Evolutionary conservation across 2,113 vertebrate species (phyloP), one percentile per base, ranked within the genome.

Genomic region (Toxostoma redivivum): DNA sequence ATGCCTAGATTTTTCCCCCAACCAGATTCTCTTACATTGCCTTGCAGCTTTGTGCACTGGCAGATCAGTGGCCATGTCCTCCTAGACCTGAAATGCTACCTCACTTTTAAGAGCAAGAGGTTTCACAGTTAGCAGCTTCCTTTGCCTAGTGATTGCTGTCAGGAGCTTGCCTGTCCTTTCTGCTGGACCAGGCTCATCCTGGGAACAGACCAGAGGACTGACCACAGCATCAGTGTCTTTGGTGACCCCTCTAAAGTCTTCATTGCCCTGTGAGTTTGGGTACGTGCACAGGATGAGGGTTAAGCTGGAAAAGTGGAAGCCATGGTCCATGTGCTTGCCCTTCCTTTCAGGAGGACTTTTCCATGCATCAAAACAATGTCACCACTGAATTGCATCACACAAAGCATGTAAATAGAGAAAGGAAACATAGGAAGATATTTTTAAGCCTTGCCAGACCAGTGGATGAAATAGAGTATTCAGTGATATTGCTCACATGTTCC

Each of bases 281-380:
- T 19, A 66, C 0, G 0, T 17, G 15, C 73, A 54, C 0, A 2
- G 35, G 15, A 6, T 5, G 27, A 71, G 15, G 20, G 47, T 0
- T 3, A 79, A 78, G 30, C 21, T 3, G 2, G 65, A 92, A 70
- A 30, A 77, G 13, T 0, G 1, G 27, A 83, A 19, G 23, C 1
- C 24, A 69, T 18, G 17, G 23, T 8, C 4, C 0, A 8, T 7
- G 51, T 33, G 35, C 48, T 74, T 62, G 48, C 35, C 81, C 38
- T 35, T 80, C 79, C 27, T 40, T 51, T 30, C 50, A 74, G 25
- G 5, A 87, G 28, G n/a, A 84, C 17, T 84, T 80, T 31, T 88
- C 37, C 51, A n/a, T 0, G 15, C 56, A 78, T 45, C 48, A 67
- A n/a, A 74, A 64, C 72, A 65, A n/a, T 37, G 31, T 67, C 51